phyloP scores from a whole-genome alignment of 92 coral and sea anemone species.

The Epizoanthus rinbou region DNA sequence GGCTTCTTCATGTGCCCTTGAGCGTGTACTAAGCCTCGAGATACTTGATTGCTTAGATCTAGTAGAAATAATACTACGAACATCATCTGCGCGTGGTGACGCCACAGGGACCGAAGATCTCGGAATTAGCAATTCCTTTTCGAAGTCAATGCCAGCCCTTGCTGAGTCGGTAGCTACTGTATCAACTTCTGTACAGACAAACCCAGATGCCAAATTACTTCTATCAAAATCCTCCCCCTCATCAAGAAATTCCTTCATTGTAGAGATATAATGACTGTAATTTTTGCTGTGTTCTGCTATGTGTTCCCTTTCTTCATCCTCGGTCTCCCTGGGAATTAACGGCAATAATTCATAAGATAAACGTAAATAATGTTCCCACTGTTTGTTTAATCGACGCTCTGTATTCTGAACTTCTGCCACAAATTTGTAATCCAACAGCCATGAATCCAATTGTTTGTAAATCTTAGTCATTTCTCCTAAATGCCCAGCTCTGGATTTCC shows the following conservation, averaged over 20 bases:
- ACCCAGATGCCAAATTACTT: conserved; percentile 21
- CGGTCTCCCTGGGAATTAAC: conserved; percentile 32
- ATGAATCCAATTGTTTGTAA: conserved; percentile 41
- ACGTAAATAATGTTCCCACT: conserved; percentile 39
- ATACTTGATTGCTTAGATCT: conserved; percentile 34
- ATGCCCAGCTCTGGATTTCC: conserved; percentile 59
- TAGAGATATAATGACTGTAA: conserved; percentile 35
- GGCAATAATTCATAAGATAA: conserved; percentile 29
- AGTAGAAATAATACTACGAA: conserved; percentile 41
- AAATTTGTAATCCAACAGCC: conserved; percentile 40
- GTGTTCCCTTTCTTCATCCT: conserved; percentile 33
- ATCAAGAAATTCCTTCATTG: conserved; percentile 22
- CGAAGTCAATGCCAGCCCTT: conserved; percentile 24
- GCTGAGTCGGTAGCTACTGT: conserved; percentile 22
- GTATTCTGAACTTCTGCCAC: conserved; percentile 28
- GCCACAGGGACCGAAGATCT: conserved; percentile 18
- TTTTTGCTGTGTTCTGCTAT: conserved; percentile 29
- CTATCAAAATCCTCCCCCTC: conserved; percentile 14
- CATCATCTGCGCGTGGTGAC: conserved; percentile 38
- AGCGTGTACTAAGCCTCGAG: conserved; percentile 34
- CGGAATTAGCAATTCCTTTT: conserved; percentile 2
- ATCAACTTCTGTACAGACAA: conserved; percentile 31
- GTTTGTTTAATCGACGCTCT: conserved; percentile 31
- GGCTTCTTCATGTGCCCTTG: conserved; percentile 48
- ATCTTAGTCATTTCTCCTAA: conserved; percentile 59